Evolutionary conservation across 1,140 invertebrate species (phyloP).

Genomic region (Bombus superbus): DNA sequence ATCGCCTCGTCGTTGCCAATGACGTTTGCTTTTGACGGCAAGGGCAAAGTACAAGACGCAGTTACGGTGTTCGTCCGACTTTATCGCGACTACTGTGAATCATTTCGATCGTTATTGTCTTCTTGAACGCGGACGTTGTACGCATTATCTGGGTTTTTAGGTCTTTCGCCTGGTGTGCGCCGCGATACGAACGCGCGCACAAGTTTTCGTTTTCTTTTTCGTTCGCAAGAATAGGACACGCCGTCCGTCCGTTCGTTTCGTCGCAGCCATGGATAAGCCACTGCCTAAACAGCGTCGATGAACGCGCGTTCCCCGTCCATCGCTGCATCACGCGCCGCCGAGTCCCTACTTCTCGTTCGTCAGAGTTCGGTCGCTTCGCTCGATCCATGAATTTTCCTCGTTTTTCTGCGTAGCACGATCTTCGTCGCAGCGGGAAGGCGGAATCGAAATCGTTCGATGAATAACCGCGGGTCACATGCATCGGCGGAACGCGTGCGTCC

Average conservation of each 20-base stretch:
- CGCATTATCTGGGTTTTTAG: slow-evolving; percentile 68
- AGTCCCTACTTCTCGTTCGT: no score
- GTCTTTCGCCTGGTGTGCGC: slow-evolving; percentile 12
- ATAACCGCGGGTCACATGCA: neutral
- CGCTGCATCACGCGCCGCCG: no score
- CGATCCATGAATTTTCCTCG: no score
- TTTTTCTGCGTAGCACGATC: no score
- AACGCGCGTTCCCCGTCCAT: no score
- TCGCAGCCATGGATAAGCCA: no score
- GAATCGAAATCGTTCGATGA: neutral
- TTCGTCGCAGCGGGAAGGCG: no score
- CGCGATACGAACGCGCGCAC: neutral
- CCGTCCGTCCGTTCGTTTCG: neutral
- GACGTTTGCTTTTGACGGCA: slow-evolving; percentile 24
- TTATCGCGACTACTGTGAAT: slow-evolving; percentile 77
- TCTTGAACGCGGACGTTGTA: slow-evolving; percentile 58
- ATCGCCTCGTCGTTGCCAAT: slow-evolving; percentile 21
- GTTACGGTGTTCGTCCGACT: slow-evolving; percentile 77
- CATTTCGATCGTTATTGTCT: slow-evolving; percentile 76
- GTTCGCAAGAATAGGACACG: neutral
- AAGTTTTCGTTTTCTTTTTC: neutral
- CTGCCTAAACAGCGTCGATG: no score
- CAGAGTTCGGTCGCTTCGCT: no score
- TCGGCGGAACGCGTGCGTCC: neutral
- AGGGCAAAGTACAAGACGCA: slow-evolving; percentile 80